Conservation (phyloP, 2,888 invertebrate genomes). For the Cryptocephalus primarius region DNA sequence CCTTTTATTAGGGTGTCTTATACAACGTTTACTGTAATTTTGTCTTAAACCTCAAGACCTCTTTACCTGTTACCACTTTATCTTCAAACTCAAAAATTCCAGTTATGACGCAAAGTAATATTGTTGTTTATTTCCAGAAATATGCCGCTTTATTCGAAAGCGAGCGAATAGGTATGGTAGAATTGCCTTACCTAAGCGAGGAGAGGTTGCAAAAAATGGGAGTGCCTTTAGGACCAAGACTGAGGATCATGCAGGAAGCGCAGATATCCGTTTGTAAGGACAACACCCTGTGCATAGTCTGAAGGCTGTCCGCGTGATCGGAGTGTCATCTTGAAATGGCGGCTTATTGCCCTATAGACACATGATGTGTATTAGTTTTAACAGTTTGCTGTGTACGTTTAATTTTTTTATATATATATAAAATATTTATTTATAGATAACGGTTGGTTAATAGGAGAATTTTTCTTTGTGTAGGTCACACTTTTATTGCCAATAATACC, state of each 20-base stretch:
- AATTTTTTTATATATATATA: neutral
- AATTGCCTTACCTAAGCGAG: conserved; percentile 82
- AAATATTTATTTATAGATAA: neutral
- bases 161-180: conserved; percentile 81
- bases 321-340: conserved; percentile 12
- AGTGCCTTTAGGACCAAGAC: conserved; percentile 79
- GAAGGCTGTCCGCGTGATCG: neutral
- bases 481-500: conserved; percentile 27
- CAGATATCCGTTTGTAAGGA: conserved; percentile 53
- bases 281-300: conserved; percentile 52
- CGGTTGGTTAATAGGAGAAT: neutral
- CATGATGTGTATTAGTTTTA: neutral
- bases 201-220: conserved; percentile 79
- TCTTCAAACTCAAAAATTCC: too few relatives aligned
- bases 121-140: conserved; percentile 52
- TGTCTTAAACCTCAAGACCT: too few relatives aligned
- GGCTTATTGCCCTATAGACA: conserved; percentile 8
- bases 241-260: conserved; percentile 81
- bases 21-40: too few relatives aligned
- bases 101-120: too few relatives aligned
- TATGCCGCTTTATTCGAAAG: conserved; percentile 73
- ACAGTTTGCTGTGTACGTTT: neutral
- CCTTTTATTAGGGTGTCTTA: too few relatives aligned
- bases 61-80: too few relatives aligned
- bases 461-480: too few relatives aligned